Evolutionary conservation across 2,797 vertebrate genomes (phyloP), one percentile per base, ranked within the genome.

Genomic region (Falco columbarius): DNA sequence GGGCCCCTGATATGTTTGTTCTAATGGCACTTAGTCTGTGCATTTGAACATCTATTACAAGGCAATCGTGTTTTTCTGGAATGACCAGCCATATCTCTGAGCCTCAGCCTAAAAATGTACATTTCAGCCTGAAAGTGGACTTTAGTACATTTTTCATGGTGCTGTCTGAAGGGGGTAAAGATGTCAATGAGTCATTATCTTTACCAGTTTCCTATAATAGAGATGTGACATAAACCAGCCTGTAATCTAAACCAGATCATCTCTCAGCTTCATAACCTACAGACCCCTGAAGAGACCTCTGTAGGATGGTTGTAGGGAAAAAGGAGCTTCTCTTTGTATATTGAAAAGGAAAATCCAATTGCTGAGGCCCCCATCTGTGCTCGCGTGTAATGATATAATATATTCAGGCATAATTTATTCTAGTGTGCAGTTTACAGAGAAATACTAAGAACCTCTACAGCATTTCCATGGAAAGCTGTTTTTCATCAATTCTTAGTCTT

Each of bases 321-420:
- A 61, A 12, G 54, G 5, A 76, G 6, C 12, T 74, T 49, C 34
- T 27, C 22, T 58, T 13, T 24, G 32, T 46, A 5, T 19, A 24
- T 0, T 12, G 34, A 18, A 58, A 63, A 34, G 38, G 34, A 81
- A 54, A 86, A 77, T 47, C 27, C 46, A 40, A 0, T 12, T 63
- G 63, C 44, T 59, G 54, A 82, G 42, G 4, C 12, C 58, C 14
- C 29, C 14, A 26, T 11, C 17, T 0, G 0, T 1, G 1, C 55
- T 63, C 46, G 12, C 4, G 6, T 32, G 29, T 40, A 21, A 36
- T 8, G 16, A 44, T 29, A 8, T 3, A 21, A 18, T 15, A 3
- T 19, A 16, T 22, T 84, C 24, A 46, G 44, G n/a, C 49, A 24
- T 27, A 12, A 20, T 51, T 63, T 61, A 55, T 54, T 51, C 18